A percentile compares a stretch with the other conserved stretches of the same genome.
Evolutionary conservation across 2,113 vertebrate genomes (phyloP).

Genomic region (Otolemur garnettii): DNA sequence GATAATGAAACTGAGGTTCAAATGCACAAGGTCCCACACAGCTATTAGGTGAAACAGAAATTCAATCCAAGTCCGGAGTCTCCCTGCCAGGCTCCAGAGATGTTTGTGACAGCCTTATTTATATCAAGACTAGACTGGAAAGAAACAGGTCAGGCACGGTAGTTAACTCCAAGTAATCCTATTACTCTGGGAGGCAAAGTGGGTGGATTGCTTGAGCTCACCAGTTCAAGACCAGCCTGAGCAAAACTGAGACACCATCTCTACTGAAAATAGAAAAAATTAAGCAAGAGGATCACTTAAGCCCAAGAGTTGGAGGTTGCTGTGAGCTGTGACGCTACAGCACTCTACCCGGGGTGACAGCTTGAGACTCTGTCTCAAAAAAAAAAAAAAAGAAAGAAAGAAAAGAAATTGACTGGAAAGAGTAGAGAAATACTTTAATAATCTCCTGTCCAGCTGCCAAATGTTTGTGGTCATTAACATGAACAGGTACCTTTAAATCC

Average conservation of each 20-base stretch:
- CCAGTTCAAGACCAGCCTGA: no score
- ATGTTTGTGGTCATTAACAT: constrained; percentile 10
- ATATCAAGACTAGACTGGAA: background rate
- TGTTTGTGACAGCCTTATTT: background rate
- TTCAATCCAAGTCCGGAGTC: background rate
- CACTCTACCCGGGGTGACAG: no score
- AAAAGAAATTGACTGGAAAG: background rate
- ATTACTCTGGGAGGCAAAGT: no score
- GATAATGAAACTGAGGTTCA: background rate
- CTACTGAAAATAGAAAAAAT: no score
- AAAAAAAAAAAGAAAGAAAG: no score
- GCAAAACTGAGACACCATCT: no score
- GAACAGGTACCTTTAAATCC: background rate
- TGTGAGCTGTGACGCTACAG: no score
- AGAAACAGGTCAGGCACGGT: background rate
- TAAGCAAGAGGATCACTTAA: no score
- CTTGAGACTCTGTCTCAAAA: no score
- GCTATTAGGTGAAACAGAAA: background rate
- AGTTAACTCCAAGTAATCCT: no score
- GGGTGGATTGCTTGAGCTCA: no score
- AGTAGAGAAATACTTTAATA: background rate
- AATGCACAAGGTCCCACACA: background rate
- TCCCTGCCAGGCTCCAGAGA: background rate
- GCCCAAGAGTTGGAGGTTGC: no score
- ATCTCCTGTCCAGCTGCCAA: background rate